phyloP scores from a whole-genome alignment of 2,113 vertebrate species.

The Grammomys surdaster region DNA sequence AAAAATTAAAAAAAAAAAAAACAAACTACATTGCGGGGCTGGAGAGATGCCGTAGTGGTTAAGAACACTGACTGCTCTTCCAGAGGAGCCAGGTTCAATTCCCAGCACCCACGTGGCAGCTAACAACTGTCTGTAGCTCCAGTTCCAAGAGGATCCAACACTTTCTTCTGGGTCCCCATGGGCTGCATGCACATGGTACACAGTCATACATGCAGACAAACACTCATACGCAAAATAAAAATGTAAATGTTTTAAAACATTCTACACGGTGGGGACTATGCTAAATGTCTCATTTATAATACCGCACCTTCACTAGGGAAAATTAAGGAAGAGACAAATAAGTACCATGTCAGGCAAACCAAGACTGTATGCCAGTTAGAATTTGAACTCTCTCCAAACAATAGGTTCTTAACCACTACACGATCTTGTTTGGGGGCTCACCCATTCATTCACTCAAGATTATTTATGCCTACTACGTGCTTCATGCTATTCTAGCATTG shows the following conservation, averaged over 20 bases:
- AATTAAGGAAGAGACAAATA: constrained; percentile 14
- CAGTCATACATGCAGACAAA: no score
- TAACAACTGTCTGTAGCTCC: no score
- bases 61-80: neutral
- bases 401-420: neutral
- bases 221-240: no score
- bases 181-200: no score
- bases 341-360: neutral
- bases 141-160: no score
- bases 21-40: neutral
- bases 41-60: neutral
- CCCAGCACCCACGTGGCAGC: no score
- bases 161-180: no score
- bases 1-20: neutral
- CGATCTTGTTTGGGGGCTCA: constrained; percentile 4
- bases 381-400: constrained; percentile 37
- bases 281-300: neutral
- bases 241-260: neutral
- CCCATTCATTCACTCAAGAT: constrained; percentile 34
- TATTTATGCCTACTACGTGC: neutral
- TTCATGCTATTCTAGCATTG: neutral
- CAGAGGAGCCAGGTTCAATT: neutral
- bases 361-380: neutral
- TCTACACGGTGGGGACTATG: neutral
- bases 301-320: constrained; percentile 7